Evolutionary conservation across 2,113 vertebrate genomes (phyloP).

Genomic region (Okapia johnstoni): DNA sequence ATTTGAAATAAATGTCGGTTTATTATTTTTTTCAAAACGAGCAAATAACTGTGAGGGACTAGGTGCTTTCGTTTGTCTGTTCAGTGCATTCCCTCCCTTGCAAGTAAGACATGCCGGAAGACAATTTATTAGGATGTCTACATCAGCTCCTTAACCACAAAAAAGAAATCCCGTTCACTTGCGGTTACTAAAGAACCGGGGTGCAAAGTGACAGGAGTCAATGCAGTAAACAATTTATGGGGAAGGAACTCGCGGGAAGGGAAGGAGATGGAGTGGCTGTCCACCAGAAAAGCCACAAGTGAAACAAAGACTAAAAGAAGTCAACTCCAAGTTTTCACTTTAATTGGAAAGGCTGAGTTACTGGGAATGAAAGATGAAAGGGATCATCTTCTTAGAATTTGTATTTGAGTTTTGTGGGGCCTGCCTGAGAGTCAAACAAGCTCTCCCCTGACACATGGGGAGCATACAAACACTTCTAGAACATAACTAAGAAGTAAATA

Average conservation of each 20-base stretch:
- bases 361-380: not conserved
- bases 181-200: not conserved
- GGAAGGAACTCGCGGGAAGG: not conserved
- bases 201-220: not conserved
- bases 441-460: not conserved
- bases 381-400: not conserved
- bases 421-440: not conserved
- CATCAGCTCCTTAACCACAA: not conserved
- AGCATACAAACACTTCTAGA: not conserved
- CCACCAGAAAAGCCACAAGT: constrained; percentile 7
- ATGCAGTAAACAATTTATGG: constrained; percentile 1
- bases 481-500: not conserved
- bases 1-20: not conserved
- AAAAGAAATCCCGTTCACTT: not conserved
- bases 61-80: not conserved
- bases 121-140: not conserved
- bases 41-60: not conserved
- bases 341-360: not conserved
- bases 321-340: not conserved
- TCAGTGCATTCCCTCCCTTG: not conserved
- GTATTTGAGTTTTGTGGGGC: not conserved
- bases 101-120: not conserved
- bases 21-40: not conserved
- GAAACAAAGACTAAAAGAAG: constrained; percentile 18
- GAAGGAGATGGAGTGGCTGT: not conserved